phyloP scores from a whole-genome alignment of 1,140 invertebrate genomes.

The Chelonus insularis region DNA sequence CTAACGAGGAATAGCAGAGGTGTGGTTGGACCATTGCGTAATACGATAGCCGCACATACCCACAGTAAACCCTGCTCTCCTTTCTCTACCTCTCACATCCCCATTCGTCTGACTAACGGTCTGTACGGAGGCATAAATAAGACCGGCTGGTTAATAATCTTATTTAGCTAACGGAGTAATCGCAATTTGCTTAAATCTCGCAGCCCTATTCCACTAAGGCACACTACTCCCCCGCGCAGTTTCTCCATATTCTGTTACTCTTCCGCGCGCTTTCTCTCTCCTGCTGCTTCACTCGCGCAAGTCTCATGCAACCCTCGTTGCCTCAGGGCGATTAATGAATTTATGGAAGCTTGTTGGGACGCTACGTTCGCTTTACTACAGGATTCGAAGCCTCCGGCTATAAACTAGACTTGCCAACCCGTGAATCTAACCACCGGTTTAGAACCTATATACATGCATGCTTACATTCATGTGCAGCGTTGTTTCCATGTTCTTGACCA shows the following conservation, averaged over 20 bases:
- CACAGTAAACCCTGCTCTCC: background rate
- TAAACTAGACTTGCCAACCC: slow-evolving; percentile 49
- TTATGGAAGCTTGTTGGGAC: slow-evolving; percentile 46
- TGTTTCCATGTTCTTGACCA: slow-evolving; percentile 19
- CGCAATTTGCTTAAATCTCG: slow-evolving; percentile 52
- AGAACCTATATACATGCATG: slow-evolving; percentile 26
- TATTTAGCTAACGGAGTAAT: slow-evolving; percentile 51
- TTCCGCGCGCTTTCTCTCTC: background rate
- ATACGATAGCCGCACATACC: slow-evolving; percentile 6
- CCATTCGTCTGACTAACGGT: slow-evolving; percentile 31
- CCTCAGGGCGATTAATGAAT: slow-evolving; percentile 50
- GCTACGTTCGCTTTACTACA: slow-evolving; percentile 44
- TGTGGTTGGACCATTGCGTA: slow-evolving; percentile 28
- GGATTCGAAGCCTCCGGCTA: slow-evolving; percentile 46
- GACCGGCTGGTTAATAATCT: slow-evolving; percentile 52
- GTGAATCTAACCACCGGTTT: slow-evolving; percentile 44
- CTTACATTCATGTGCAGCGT: slow-evolving; percentile 9
- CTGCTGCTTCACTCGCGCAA: slow-evolving; percentile 14
- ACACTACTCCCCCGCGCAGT: slow-evolving; percentile 31
- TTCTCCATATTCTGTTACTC: slow-evolving; percentile 15
- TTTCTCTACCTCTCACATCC: background rate
- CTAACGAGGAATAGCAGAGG: slow-evolving; percentile 28
- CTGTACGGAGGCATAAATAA: slow-evolving; percentile 45
- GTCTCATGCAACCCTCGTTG: slow-evolving; percentile 28
- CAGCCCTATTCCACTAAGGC: slow-evolving; percentile 29